A percentile compares a stretch with the other conserved stretches of the same genome.
These are phyloP conservation scores for Megaceryle torquata DNA, from an alignment of 2,113 vertebrate species.

Conservation along the genomic window DNA sequence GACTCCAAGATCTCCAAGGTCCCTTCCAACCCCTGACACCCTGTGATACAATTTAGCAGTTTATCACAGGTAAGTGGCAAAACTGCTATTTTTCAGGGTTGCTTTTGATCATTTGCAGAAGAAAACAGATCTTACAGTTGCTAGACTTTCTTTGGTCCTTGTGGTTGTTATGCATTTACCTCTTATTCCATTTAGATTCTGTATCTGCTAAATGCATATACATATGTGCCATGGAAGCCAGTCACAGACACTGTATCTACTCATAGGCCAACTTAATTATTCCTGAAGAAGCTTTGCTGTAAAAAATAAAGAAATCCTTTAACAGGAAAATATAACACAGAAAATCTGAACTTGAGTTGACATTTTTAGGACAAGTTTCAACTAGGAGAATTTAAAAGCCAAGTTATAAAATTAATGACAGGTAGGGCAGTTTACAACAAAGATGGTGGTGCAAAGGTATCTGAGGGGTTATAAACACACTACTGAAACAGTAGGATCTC, in stretches of 20 bases:
- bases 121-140: background rate
- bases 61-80: background rate
- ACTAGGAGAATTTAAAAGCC: background rate
- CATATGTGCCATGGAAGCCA: background rate
- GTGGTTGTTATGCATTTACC: background rate
- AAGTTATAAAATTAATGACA: background rate
- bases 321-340: background rate
- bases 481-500: constrained; percentile 6
- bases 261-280: background rate
- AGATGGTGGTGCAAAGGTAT: constrained; percentile 9
- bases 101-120: background rate
- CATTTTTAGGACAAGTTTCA: constrained; percentile 35
- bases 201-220: background rate
- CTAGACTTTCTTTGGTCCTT: background rate
- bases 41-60: no score
- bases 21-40: no score
- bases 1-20: no score
- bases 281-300: background rate
- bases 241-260: rapidly evolving
- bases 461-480: background rate
- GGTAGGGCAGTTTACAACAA: background rate
- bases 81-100: background rate
- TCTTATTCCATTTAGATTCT: background rate
- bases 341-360: background rate
- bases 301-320: background rate